Base-by-base conservation (phyloP, 2,797 vertebrate species). In the Denticeps clupeoides region DNA sequence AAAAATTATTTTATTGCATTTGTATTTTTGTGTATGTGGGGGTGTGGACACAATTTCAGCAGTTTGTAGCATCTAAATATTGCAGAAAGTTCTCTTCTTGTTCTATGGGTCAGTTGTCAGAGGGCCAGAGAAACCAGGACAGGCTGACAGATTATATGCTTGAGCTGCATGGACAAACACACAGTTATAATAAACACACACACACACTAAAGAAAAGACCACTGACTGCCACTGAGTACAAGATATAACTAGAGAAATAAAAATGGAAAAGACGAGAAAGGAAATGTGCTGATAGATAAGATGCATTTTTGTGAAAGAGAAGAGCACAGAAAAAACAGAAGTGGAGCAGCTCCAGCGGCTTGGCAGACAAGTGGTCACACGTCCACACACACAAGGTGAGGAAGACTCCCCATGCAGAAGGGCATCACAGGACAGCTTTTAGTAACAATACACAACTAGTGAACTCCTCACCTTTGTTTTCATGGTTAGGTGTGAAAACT, bases 81-180 rank as follows among this genome's bases (percentile, higher is more conserved):
- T 33, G 32, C 32, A 32, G 18, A 35, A 35, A 35, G 32, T 35
- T 35, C 32, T 32, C 32, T 32, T 18, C 13, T 35, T 9, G 6
- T 32, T 35, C 13, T 15, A 32, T 32, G 35, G 16, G 32, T 32
- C 13, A 6, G 19, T 26, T 42, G 40, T 51, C 48, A 31, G 32
- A 43, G 49, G 48, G 37, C 45, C 45, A 51, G 56, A 37, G 26
- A 60, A 64, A 60, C 49, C 55, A 55, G 58, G 62, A 50, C 62
- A 61, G 49, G 55, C 52, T 46, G 53, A 49, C 19, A 38, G 53
- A 60, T 54, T 51, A 51, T 60, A 35, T 15, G 32, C 13, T 35
- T 32, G 7, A 23, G 49, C 49, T 51, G 48, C 26, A 50, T 35
- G 45, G 23, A 50, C 46, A 45, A 27, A 41, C 49, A 49, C 23